Evolutionary conservation across 2,888 invertebrate genomes (phyloP), one percentile per base, ranked within the genome.

Genomic region (Chorisops tibialis): DNA sequence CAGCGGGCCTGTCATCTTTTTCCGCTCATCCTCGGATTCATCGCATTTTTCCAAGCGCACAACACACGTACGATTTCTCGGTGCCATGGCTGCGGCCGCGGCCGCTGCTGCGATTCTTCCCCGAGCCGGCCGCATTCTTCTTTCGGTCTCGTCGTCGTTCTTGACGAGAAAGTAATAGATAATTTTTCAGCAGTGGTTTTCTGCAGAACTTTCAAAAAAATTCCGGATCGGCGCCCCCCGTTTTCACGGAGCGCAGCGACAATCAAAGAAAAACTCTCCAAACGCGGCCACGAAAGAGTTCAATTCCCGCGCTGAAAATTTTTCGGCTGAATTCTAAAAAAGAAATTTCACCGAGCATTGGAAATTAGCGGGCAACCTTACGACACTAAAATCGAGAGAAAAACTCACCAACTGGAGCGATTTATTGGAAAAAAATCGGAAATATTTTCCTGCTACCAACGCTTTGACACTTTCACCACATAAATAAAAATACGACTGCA

Each of bases 31-130:
- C 6, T 65, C 65, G 12, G 59, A 59, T 12, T 49, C 52, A n/a
- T 61, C 48, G 12, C 75, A 67, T 64, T 75, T 75, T 59, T 73
- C 73, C n/a, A 77, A 66, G 38, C 73, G 73, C 43, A 76, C 75
- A 62, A 75, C 73, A 69, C 76, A 76, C 50, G 74, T 68, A 64
- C 76, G 74, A 50, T 74, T 74, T 66, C 19, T 14, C 7, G 51
- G 12, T n/a, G 45, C 30, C 7, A 52, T 58, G 4, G 30, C 51
- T 49, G 64, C 24, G 66, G 30, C 19, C 2, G 38, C 4, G 9
- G 45, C 16, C 6, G 54, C 61, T 3, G 35, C 52, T 50, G 64
- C 35, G 1, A 49, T 43, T 47, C 63, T 51, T 6, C 63, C 63
- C 1, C 65, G 61, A 30, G 41, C 50, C 19, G 65, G 63, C 35